Evolutionary conservation across 2,113 vertebrate genomes (phyloP), one percentile per base, ranked within the genome.

Genomic region (Hydrochoerus hydrochaeris): DNA sequence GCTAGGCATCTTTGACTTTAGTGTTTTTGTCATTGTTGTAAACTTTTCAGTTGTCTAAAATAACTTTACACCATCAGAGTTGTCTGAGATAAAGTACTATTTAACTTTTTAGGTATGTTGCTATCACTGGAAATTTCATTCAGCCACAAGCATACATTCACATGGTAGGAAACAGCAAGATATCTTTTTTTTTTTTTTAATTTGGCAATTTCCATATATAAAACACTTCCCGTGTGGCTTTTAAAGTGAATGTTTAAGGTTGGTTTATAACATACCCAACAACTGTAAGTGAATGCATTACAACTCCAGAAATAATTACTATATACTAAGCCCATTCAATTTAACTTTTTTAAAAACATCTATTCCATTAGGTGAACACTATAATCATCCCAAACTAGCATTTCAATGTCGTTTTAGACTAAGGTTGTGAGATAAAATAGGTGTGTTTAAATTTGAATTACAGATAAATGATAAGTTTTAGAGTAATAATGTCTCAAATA

Each of bases 371-470:
- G n/a, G 3, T 81, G 30, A 73, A 46, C 19, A 57, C 20, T 69
- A 41, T 78, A 69, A 52, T 63, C 30, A 90, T 28, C 71, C 44
- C 35, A 90, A 73, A 86, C 16, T 71, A 57, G 22, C 12, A 73
- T 46, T 54, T 90, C 38, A 62, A 32, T 4, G 52, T 54, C 35
- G 86, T 62, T 82, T 63, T 81, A 86, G n/a, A 71, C 22, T 57
- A 63, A 20, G 13, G 3, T 54, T 73, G 6, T 58, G 22, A 85
- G 52, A 71, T 62, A 81, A 83, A 78, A 85, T 85, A 9, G 8
- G 8, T 75, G 8, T 28, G 41, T 41, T 69, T 71, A 94, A 77
- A 77, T 77, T 49, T 58, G 75, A 82, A 96, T 49, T 94, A 91
- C 11, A 88, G 24, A 77, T 86, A 78, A 87, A 60, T 62, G 44